Evolutionary conservation across 1,140 invertebrate species (phyloP).

Genomic region (Ooceraea biroi): DNA sequence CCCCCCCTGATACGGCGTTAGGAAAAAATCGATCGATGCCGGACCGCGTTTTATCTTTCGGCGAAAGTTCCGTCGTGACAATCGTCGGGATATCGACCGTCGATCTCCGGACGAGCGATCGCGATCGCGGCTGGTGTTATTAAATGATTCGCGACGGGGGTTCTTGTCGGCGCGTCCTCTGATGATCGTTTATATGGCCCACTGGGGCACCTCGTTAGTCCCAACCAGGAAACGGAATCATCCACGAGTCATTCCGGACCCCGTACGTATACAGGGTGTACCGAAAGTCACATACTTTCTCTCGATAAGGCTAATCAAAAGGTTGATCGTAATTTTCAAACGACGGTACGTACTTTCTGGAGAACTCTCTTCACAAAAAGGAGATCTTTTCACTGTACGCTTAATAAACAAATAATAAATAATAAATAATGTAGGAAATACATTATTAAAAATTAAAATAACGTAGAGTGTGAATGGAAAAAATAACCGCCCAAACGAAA

Average conservation of each 20-base stretch:
- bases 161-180: slow-evolving; percentile 73
- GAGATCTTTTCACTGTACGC: too few relatives aligned
- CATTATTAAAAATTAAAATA: too few relatives aligned
- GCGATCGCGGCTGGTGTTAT: slow-evolving; percentile 70
- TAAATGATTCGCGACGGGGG: slow-evolving; percentile 78
- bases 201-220: slow-evolving; percentile 76
- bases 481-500: too few relatives aligned
- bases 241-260: slow-evolving; percentile 48
- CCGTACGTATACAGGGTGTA: background rate
- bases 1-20: slow-evolving; percentile 10
- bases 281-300: background rate
- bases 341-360: too few relatives aligned
- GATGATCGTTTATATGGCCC: slow-evolving; percentile 72
- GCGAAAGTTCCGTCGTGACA: slow-evolving; percentile 50
- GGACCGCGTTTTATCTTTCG: slow-evolving; percentile 49
- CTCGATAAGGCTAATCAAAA: background rate
- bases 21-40: slow-evolving; percentile 40
- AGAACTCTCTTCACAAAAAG: too few relatives aligned
- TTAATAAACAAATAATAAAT: too few relatives aligned
- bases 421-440: too few relatives aligned
- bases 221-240: slow-evolving; percentile 74
- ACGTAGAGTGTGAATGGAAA: too few relatives aligned
- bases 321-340: background rate
- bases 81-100: slow-evolving; percentile 50
- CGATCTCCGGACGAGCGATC: slow-evolving; percentile 60